Conservation (phyloP, 2,888 invertebrate genomes). For the Dyspetes luteomarginatus region DNA sequence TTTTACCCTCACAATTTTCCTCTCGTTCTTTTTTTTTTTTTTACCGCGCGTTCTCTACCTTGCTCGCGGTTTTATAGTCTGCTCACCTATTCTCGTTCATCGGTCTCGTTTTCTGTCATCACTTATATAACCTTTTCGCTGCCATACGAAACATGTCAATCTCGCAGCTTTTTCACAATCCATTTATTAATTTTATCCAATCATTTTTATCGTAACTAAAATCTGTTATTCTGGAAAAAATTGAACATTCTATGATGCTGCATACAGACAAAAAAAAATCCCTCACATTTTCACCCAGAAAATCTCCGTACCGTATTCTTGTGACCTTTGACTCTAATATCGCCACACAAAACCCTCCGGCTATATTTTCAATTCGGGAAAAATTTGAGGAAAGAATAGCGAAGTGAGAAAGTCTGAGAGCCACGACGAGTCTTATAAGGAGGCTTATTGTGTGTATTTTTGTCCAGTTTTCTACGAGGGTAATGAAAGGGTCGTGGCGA, state of each 20-base stretch:
- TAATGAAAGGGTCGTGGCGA: too few relatives aligned
- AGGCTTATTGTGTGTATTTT: too few relatives aligned
- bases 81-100: slow-evolving; percentile 66
- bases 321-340: slow-evolving; percentile 38
- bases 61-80: slow-evolving; percentile 64
- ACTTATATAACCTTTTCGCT: slow-evolving; percentile 74
- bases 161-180: slow-evolving; percentile 6
- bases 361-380: slow-evolving; percentile 63
- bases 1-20: slow-evolving; percentile 60
- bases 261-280: neutral
- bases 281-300: neutral
- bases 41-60: slow-evolving; percentile 43
- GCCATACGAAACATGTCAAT: slow-evolving; percentile 48
- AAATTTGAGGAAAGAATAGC: slow-evolving; percentile 41
- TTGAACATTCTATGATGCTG: neutral
- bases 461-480: too few relatives aligned
- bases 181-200: slow-evolving; percentile 8
- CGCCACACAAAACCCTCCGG: slow-evolving; percentile 49
- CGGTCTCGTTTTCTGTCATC: slow-evolving; percentile 69
- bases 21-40: slow-evolving; percentile 47
- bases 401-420: neutral
- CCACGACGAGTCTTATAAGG: too few relatives aligned
- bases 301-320: slow-evolving; percentile 14
- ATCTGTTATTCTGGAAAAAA: neutral
- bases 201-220: neutral